Percentiles rank a stretch among this genome's conserved stretches.
Evolutionary conservation across 2,797 vertebrate species (phyloP).

Genomic region (Gymnocypris eckloni): DNA sequence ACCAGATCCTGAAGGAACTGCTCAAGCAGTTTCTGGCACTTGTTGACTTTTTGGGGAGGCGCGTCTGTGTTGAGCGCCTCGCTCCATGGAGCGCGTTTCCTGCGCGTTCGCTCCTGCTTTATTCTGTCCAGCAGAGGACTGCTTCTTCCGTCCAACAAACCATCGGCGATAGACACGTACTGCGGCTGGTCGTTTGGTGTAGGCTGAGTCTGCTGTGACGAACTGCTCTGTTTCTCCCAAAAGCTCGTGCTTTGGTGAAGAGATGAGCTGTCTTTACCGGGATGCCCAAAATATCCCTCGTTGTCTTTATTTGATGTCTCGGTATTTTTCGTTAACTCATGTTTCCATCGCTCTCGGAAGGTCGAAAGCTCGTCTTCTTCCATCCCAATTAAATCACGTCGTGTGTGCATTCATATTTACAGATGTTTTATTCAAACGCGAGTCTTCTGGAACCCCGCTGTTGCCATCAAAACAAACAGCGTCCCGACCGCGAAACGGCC

Average conservation of each 20-base stretch:
- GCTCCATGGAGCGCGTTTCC: conserved; percentile 67
- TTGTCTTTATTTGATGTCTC: conserved; percentile 40
- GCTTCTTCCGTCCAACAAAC: conserved; percentile 77
- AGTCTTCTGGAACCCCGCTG: background rate
- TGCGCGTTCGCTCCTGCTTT: conserved; percentile 71
- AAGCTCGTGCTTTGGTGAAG: conserved; percentile 7
- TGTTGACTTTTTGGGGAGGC: conserved; percentile 62
- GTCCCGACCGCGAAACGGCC: conserved; percentile 33
- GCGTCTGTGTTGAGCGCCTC: conserved; percentile 47
- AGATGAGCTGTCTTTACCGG: background rate
- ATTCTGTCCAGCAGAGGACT: conserved; percentile 76
- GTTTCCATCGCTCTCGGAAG: conserved; percentile 78
- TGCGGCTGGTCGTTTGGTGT: conserved; percentile 66
- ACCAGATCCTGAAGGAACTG: conserved; percentile 83
- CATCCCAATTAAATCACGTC: conserved; percentile 63
- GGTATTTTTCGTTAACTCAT: conserved; percentile 66
- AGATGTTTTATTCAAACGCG: no score
- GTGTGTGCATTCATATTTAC: background rate
- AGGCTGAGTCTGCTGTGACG: background rate
- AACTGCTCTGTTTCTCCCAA: conserved; percentile 3
- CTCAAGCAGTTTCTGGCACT: conserved; percentile 73
- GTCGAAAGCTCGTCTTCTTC: conserved; percentile 72
- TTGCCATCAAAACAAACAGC: conserved; percentile 46
- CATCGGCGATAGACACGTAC: conserved; percentile 77
- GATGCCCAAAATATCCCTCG: conserved; percentile 65